These are phyloP conservation scores for Papilio polytes DNA, from an alignment of 1,140 invertebrate species.

Conservation along the genomic window DNA sequence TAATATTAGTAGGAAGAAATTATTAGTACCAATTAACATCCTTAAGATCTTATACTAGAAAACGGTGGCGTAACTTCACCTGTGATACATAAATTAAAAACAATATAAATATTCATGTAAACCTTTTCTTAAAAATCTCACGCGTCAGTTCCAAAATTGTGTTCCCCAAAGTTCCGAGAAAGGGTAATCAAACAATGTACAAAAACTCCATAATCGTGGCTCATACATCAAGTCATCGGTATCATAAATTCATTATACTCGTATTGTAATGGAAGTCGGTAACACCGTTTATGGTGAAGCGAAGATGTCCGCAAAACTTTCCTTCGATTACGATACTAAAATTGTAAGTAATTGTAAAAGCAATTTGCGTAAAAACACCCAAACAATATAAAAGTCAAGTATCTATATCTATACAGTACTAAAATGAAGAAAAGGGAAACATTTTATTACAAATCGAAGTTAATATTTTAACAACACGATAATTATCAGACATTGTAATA, in stretches of 20 bases:
- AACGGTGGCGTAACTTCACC: no score
- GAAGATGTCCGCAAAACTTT: constrained; percentile 25
- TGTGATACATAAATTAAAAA: no score
- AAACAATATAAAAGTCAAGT: constrained; percentile 3
- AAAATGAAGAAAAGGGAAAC: background rate
- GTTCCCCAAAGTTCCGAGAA: constrained; percentile 20
- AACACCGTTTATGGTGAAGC: constrained; percentile 27
- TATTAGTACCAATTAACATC: background rate
- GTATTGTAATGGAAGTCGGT: background rate
- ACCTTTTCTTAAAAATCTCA: constrained; percentile 18
- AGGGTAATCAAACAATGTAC: constrained; percentile 28
- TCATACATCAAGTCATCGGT: constrained; percentile 34
- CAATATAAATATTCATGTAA: no score
- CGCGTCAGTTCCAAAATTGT: background rate
- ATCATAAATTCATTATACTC: constrained; percentile 34
- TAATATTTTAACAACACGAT: background rate
- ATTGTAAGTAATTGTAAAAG: no score
- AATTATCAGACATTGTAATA: background rate
- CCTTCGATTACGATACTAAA: constrained; percentile 6
- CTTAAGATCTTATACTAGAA: no score
- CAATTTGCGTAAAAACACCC: background rate
- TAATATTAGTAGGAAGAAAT: background rate
- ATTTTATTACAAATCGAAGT: background rate
- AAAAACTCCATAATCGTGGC: constrained; percentile 18
- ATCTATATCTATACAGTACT: background rate